phyloP scores from a whole-genome alignment of 2,113 vertebrate genomes.

The Neodon shergylaensis region DNA sequence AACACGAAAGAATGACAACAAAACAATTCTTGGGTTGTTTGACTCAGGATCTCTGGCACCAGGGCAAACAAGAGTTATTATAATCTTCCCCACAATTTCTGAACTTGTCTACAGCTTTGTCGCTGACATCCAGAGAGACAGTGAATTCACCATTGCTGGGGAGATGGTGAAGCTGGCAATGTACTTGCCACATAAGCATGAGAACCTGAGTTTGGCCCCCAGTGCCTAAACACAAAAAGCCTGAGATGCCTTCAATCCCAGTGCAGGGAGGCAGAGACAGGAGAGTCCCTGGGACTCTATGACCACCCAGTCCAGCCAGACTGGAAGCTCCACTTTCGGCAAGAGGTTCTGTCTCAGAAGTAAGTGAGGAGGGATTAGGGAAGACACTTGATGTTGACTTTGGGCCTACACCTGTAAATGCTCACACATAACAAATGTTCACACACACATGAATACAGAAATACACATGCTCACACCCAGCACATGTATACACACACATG shows the following conservation, averaged over 20 bases:
- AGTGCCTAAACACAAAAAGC: not conserved
- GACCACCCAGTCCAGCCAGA: not conserved
- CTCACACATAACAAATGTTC: not conserved
- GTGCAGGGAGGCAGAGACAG: not conserved
- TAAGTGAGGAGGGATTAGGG: not conserved
- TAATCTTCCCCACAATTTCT: slow-evolving; percentile 39
- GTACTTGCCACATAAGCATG: not conserved
- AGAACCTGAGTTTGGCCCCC: not conserved
- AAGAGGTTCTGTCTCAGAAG: not conserved
- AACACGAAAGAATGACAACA: not conserved
- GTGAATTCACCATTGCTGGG: not conserved
- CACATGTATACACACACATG: not conserved
- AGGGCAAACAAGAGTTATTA: not conserved
- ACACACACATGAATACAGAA: not conserved
- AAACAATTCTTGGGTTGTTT: slow-evolving; percentile 36
- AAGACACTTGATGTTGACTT: not conserved
- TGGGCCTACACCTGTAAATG: not conserved
- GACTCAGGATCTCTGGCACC: slow-evolving; percentile 43
- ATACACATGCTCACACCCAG: not conserved
- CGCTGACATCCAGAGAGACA: slow-evolving; percentile 23
- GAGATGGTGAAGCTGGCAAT: not conserved
- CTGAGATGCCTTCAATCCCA: not conserved
- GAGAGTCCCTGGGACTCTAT: not conserved
- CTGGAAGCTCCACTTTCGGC: not conserved
- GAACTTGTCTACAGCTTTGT: slow-evolving; percentile 38